Percentiles rank a stretch among this genome's conserved stretches.
Conservation (phyloP, 2,113 vertebrate species). For the Stictonetta naevosa region DNA sequence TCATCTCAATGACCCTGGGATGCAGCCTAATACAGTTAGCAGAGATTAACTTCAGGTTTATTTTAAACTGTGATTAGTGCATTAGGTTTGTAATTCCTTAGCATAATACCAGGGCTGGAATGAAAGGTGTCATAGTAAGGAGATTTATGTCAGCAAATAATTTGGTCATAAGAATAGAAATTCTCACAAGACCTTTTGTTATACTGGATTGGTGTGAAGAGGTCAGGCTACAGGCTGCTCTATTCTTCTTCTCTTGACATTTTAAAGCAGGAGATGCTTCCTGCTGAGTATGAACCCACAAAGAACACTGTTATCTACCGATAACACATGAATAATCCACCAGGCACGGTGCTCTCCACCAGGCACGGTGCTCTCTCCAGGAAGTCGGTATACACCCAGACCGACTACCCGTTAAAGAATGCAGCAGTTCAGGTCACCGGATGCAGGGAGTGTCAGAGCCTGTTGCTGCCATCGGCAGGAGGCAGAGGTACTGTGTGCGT, state of each 20-base stretch:
- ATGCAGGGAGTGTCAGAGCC: too few relatives aligned
- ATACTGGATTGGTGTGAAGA: not conserved
- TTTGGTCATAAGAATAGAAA: not conserved
- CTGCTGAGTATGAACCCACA: not conserved
- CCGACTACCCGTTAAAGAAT: too few relatives aligned
- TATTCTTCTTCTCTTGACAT: not conserved
- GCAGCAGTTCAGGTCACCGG: too few relatives aligned
- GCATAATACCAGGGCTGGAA: not conserved
- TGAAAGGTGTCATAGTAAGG: not conserved
- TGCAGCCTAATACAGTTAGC: not conserved
- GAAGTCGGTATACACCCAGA: too few relatives aligned
- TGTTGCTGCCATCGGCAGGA: too few relatives aligned
- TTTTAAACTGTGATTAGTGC: not conserved
- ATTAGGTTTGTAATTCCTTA: not conserved
- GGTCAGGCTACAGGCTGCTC: rapidly evolving
- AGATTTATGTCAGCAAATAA: not conserved
- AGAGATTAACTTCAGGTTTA: not conserved
- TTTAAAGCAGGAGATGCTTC: not conserved
- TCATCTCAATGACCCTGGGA: not conserved
- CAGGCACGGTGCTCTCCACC: too few relatives aligned
- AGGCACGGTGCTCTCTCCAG: too few relatives aligned
- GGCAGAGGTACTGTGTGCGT: too few relatives aligned
- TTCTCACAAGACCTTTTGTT: not conserved
- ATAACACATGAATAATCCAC: rapidly evolving
- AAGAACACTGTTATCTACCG: not conserved